phyloP scores from a whole-genome alignment of 2,797 vertebrate genomes.

The Etheostoma nigrum region DNA sequence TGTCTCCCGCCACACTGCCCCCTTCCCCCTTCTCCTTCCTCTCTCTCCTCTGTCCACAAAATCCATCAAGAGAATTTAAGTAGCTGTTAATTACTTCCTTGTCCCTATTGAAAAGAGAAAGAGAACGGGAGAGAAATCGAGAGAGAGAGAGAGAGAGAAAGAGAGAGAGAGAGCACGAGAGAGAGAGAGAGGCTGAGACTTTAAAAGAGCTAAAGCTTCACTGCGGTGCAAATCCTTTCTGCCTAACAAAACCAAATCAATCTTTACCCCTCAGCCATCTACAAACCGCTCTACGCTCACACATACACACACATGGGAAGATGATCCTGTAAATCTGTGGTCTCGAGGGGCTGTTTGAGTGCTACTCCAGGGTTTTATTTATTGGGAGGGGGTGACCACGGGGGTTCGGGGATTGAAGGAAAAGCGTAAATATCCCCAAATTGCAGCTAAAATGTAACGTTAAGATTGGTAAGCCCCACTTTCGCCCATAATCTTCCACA shows the following conservation, averaged over 20 bases:
- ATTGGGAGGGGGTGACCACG: conserved; percentile 47
- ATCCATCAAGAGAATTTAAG: conserved; percentile 80
- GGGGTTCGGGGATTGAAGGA: conserved; percentile 64
- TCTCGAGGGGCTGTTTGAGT: conserved; percentile 81
- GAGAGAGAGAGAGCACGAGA: conserved; percentile 33
- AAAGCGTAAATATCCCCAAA: conserved; percentile 81
- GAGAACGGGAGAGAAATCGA: conserved; percentile 52
- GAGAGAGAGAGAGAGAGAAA: conserved; percentile 48
- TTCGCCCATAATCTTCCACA: conserved; percentile 72
- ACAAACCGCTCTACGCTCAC: conserved; percentile 45
- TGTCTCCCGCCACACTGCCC: conserved; percentile 40
- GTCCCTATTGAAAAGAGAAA: conserved; percentile 68
- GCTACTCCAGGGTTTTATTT: conserved; percentile 71
- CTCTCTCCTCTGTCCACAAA: conserved; percentile 66
- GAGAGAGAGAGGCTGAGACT: conserved; percentile 48
- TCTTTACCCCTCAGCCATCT: conserved; percentile 60
- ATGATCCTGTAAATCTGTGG: conserved; percentile 76
- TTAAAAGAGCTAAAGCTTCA: conserved; percentile 69
- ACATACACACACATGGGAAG: conserved; percentile 62
- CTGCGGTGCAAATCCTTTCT: conserved; percentile 70
- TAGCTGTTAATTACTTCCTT: conserved; percentile 82
- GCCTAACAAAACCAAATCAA: conserved; percentile 73
- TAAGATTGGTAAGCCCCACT: conserved; percentile 78
- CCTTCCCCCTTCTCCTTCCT: conserved; percentile 17
- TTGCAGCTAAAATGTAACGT: conserved; percentile 83